phyloP scores from a whole-genome alignment of 2,888 invertebrate genomes.

The Panzeria rudis region DNA sequence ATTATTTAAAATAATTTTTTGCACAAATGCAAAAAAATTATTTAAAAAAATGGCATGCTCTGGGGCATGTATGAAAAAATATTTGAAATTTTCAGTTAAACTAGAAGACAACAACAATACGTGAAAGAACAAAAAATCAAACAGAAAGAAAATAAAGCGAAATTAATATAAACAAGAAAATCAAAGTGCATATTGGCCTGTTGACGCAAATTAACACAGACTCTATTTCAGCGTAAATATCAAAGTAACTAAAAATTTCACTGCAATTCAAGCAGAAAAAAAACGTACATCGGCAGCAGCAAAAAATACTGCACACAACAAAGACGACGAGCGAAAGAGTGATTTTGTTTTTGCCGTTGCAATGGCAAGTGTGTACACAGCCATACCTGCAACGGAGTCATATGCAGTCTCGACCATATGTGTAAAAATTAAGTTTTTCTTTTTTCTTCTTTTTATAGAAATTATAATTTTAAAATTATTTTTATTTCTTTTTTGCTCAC shows the following conservation, averaged over 20 bases:
- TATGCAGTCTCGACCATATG: constrained; percentile 52
- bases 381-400: constrained; percentile 22
- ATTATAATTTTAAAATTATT: constrained; percentile 57
- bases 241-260: constrained; percentile 63
- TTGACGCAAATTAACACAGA: constrained; percentile 83
- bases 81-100: constrained; percentile 59
- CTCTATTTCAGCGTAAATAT: constrained; percentile 73
- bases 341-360: constrained; percentile 22
- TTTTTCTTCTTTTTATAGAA: constrained; percentile 49
- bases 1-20: constrained; percentile 52
- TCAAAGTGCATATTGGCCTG: constrained; percentile 80
- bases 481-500: constrained; percentile 41
- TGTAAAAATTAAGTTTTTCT: constrained; percentile 53
- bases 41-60: constrained; percentile 57
- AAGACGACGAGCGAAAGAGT: constrained; percentile 25
- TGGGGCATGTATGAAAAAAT: constrained; percentile 56
- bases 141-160: constrained; percentile 56
- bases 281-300: neutral
- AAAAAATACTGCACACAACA: constrained; percentile 1
- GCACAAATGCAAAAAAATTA: neutral
- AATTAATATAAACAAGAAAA: constrained; percentile 69
- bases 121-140: constrained; percentile 16
- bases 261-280: constrained; percentile 49
- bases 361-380: constrained; percentile 15
- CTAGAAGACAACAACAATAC: constrained; percentile 46